Conservation (phyloP, 2,113 vertebrate genomes). For the Pelecanoides urinatrix region DNA sequence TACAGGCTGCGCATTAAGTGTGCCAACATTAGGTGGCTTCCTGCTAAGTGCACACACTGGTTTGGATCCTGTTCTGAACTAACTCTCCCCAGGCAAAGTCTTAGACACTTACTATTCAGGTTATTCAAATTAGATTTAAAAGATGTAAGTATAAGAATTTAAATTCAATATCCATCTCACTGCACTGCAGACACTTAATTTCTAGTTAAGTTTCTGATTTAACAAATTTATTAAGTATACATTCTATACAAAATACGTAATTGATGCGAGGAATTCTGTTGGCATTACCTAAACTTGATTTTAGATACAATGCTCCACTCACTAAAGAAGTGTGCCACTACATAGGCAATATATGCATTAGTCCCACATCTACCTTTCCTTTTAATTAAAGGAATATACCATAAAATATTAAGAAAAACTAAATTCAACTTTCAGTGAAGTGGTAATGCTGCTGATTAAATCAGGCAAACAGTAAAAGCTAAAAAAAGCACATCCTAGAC, state of each 20-base stretch:
- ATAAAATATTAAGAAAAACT: neutral
- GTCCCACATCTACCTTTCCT: neutral
- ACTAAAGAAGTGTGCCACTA: neutral
- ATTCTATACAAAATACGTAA: neutral
- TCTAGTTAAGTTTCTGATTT: neutral
- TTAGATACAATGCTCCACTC: neutral
- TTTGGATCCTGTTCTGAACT: neutral
- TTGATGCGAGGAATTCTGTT: neutral
- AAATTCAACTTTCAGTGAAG: neutral
- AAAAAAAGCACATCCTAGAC: neutral
- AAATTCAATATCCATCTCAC: neutral
- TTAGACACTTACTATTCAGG: neutral
- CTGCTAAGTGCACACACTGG: neutral
- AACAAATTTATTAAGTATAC: neutral
- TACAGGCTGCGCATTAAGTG: neutral
- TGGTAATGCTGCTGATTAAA: neutral
- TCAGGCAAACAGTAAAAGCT: neutral
- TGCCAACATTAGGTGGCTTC: neutral
- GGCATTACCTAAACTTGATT: neutral
- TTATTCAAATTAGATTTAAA: conserved; percentile 18
- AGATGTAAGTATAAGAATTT: neutral
- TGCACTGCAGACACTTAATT: neutral
- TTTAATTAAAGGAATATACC: neutral
- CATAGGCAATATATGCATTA: neutral
- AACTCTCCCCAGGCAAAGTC: neutral